Conservation (phyloP, 2,113 vertebrate species). For the Antigone vipio region DNA sequence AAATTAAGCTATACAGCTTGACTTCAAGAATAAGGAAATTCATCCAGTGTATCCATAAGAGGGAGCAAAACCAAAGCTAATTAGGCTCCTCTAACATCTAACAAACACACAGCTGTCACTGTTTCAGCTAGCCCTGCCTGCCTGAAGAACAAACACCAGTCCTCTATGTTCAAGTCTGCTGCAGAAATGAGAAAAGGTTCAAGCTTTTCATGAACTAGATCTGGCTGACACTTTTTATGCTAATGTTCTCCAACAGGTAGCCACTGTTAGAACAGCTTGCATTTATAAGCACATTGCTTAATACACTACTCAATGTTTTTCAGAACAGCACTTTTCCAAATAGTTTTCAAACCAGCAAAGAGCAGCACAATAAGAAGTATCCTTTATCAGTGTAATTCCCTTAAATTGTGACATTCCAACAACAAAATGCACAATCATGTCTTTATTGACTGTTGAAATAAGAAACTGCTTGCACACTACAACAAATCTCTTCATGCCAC, state of each 20-base stretch:
- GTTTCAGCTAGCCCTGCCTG: not conserved
- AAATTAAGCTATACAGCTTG: not conserved
- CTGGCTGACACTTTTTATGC: not conserved
- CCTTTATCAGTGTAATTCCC: not conserved
- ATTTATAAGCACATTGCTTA: not conserved
- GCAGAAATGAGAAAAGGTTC: not conserved
- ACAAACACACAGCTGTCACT: not conserved
- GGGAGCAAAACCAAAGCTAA: not conserved
- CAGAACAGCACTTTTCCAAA: not conserved
- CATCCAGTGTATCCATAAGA: not conserved
- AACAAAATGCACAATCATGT: not conserved
- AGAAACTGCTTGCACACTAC: not conserved
- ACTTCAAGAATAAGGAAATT: not conserved
- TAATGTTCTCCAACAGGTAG: not conserved
- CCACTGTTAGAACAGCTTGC: not conserved
- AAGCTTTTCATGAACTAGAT: not conserved
- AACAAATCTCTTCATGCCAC: not conserved
- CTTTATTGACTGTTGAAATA: not conserved
- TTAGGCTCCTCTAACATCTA: not conserved
- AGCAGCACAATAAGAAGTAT: not conserved
- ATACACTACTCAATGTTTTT: fast-evolving
- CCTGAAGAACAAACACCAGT: not conserved
- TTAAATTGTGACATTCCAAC: not conserved
- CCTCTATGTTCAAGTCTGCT: not conserved
- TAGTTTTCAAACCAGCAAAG: not conserved